These are phyloP conservation scores for Eulemur albifrons DNA, from an alignment of 2,797 vertebrate species.

Conservation along the genomic window DNA sequence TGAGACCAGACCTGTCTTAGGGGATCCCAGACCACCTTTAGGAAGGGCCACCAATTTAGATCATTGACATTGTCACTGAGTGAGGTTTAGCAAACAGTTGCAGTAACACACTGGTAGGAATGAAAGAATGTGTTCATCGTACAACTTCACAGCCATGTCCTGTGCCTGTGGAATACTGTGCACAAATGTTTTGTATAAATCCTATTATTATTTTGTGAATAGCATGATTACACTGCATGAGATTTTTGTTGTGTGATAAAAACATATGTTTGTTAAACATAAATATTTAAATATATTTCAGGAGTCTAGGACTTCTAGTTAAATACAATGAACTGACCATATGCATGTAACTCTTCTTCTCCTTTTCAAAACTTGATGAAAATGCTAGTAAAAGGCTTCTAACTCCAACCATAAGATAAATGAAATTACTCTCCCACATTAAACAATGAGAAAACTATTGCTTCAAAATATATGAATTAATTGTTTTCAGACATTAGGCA, in stretches of 20 bases:
- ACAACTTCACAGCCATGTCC: neutral
- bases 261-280: neutral
- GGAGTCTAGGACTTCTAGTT: neutral
- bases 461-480: constrained; percentile 35
- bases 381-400: constrained; percentile 29
- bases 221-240: neutral
- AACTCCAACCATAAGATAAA: neutral
- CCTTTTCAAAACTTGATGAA: constrained; percentile 34
- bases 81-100: neutral
- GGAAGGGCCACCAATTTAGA: neutral
- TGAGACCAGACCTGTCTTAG: neutral
- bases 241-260: constrained; percentile 23
- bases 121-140: neutral
- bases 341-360: neutral
- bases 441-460: neutral
- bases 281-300: constrained; percentile 43
- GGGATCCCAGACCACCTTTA: neutral
- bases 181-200: neutral
- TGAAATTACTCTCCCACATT: constrained; percentile 16
- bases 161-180: neutral
- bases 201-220: constrained; percentile 9
- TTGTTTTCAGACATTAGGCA: neutral
- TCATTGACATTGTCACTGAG: neutral
- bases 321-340: neutral
- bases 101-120: neutral